phyloP scores from a whole-genome alignment of 1,140 invertebrate species.

The Venustaconcha ellipsiformis region DNA sequence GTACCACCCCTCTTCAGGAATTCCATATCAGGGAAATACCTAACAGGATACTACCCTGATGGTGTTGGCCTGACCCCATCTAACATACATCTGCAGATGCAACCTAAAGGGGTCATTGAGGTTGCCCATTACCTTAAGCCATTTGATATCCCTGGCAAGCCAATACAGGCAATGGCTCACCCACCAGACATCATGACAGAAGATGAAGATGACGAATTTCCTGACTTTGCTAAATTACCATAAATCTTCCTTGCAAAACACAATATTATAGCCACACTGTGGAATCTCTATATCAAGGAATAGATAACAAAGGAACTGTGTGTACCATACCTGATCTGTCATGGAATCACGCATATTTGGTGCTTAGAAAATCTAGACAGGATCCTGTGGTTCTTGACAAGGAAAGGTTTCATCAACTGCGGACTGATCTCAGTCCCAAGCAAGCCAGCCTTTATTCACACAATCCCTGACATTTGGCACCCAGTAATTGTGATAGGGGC shows the following conservation, averaged over 20 bases:
- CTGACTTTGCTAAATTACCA: constrained; percentile 57
- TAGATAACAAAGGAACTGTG: constrained; percentile 67
- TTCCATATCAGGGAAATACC: constrained; percentile 66
- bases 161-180: constrained; percentile 61
- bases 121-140: constrained; percentile 48
- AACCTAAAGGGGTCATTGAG: constrained; percentile 16
- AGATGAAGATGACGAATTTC: constrained; percentile 67
- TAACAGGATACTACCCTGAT: constrained; percentile 67
- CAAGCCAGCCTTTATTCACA: neutral
- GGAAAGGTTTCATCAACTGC: constrained; percentile 69
- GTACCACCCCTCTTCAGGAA: constrained; percentile 62
- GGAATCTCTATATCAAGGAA: constrained; percentile 70
- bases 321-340: constrained; percentile 64
- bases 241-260: constrained; percentile 69
- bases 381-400: constrained; percentile 67
- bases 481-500: too few species aligned
- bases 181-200: constrained; percentile 69
- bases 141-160: constrained; percentile 61
- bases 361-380: constrained; percentile 59
- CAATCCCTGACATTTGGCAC: too few species aligned
- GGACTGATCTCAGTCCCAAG: constrained; percentile 58
- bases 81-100: constrained; percentile 28
- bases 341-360: constrained; percentile 69
- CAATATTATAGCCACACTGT: constrained; percentile 69
- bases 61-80: constrained; percentile 68